Base-by-base conservation (phyloP, 2,888 invertebrate genomes). In the Synanthedon andrenaeformis region DNA sequence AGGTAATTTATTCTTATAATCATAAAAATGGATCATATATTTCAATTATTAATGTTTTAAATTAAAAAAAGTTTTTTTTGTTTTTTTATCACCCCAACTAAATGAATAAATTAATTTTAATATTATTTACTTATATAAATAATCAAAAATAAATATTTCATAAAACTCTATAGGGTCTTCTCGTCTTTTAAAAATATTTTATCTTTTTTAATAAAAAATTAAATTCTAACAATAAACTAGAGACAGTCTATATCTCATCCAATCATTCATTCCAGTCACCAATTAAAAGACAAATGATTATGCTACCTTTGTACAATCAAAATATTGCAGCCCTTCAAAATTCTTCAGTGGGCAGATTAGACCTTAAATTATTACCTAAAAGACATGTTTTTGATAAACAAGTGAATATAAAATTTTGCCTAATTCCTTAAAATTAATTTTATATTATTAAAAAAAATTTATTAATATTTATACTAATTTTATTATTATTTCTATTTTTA, bases 261-360 rank as follows among this genome's bases (percentile, higher is more conserved):
- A 91, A 89, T 90, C 92, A 69, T 93, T 93, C 92, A 93, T 93
- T 83, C 92, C 76, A 93, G 92, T 89, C 90, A 89, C 76, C 87
- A 93, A 92, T 93, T 92, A 93, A 92, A 89, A 92, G 90, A 91
- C 92, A 90, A 93, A 63, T 80, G 73, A 79, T 92, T 92, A 91
- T 92, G 92, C 91, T 93, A 92, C 92, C 91, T 92, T 92, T 89
- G 92, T 89, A 92, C 92, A 90, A 91, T 92, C 88, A 92, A 88
- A 74, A 89, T 92, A 92, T 91, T 90, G 92, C 92, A 90, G 92
- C 92, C 90, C 90, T 93, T 93, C 82, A 92, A n/a, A 91, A 77
- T 69, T 60, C 62, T 70, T 91, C 93, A 93, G 89, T 90, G 92
- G 90, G 92, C 92, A 93, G 92, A 90, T 85, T 78, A 83, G 85